Base-by-base conservation (phyloP, 2,113 vertebrate species). In the Brachionichthys hirsutus region DNA sequence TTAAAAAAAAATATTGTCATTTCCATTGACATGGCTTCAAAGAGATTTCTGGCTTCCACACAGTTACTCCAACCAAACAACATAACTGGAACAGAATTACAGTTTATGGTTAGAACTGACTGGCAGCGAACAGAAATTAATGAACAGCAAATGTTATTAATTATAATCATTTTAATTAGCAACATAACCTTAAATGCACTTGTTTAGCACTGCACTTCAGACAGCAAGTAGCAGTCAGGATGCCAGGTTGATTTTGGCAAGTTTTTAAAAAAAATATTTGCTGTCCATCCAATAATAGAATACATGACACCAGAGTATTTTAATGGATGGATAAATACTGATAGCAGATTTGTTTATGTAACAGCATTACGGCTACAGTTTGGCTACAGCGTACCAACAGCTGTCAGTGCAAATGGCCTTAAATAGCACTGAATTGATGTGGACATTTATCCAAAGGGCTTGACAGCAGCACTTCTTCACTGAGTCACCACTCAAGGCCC, bases 391-490 rank as follows among this genome's bases (percentile, higher is more conserved):
- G 11, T 51, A 56, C 15, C 38, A n/a, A 54, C 44, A 55, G 36
- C 51, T 62, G 24, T 51, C 45, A 52, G 2, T 11, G 54, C 22
- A 63, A 63, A 30, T 41, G 52, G 34, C 4, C 20, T 17, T 36
- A 43, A 17, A 51, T 35, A n/a, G 30, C 24, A 20, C 0, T 64
- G 42, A 11, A 11, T 45, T 35, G 43, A 20, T 54, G 15, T 22
- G 17, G 7, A 0, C 4, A n/a, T 46, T 54, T 22, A 54, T n/a
- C 12, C 36, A 45, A 70, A 50, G 34, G 20, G 38, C 35, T 54
- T 46, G 3, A 16, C 12, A 41, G 24, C 49, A 43, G 1, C 8
- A 30, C 24, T 30, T 30, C 24, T 3, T 30, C 24, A 30, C 24
- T 2, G 13, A 20, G 48, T 10, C 13, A 44, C 18, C 14, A 38